A percentile compares a stretch with the other conserved stretches of the same genome.
Conservation (phyloP, 2,113 vertebrate species). For the Nicator chloris region DNA sequence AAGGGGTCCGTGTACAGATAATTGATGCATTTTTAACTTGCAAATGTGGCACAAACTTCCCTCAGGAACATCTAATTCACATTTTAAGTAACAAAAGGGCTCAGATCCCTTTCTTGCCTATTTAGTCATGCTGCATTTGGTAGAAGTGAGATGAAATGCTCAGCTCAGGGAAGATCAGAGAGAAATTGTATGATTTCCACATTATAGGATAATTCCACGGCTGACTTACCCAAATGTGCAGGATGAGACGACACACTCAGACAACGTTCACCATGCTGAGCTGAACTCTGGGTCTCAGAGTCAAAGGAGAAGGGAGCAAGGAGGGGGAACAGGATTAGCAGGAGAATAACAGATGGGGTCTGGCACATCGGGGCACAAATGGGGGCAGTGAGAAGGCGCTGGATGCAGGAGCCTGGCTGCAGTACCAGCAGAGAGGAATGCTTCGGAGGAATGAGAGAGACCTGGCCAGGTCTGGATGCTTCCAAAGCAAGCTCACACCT, state of each 20-base stretch:
- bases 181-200: slow-evolving; percentile 63
- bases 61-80: slow-evolving; percentile 65
- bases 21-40: slow-evolving; percentile 47
- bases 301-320: background rate
- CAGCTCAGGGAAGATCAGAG: slow-evolving; percentile 67
- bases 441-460: rapidly evolving
- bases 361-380: background rate
- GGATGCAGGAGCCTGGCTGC: background rate
- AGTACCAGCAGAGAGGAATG: background rate
- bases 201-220: slow-evolving; percentile 65
- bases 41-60: slow-evolving; percentile 56
- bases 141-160: slow-evolving; percentile 63
- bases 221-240: slow-evolving; percentile 36
- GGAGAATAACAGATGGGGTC: background rate
- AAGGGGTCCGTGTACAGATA: background rate
- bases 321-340: background rate
- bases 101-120: slow-evolving; percentile 65
- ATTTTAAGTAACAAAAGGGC: slow-evolving; percentile 66
- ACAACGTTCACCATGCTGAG: background rate
- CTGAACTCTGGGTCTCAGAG: background rate
- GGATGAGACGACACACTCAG: background rate
- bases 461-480: rapidly evolving
- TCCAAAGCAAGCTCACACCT: background rate
- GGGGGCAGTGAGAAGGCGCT: background rate
- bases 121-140: slow-evolving; percentile 69